Base-by-base conservation (phyloP, 2,113 vertebrate genomes). In the Phylloscopus trochiloides region DNA sequence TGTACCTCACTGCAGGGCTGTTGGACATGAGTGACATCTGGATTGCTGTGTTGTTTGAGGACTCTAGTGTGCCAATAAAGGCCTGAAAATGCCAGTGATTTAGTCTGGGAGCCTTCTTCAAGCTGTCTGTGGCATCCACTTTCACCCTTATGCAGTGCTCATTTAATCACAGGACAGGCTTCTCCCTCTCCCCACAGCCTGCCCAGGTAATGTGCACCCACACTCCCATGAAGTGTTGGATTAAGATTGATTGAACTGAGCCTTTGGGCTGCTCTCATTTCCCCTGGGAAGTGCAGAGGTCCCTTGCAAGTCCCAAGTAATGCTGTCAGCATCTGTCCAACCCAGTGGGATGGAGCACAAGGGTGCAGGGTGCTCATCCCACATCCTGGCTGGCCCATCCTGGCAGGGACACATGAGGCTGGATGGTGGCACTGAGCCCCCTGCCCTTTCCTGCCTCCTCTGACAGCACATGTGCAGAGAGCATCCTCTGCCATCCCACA, bases 401-500 rank as follows among this genome's bases (percentile, higher is more conserved):
- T 66, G 55, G 28, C 59, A 40, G 67, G 70, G 24, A 8, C 26
- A 73, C 9, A 1, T 0, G 13, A 32, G 47, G 45, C 26, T 62
- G 73, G 45, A 14, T 40, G 34, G 10, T 0, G 4, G 15, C 1
- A 32, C 47, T 0, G 21, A 95, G 24, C 24, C 28, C 52, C 25
- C 36, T 50, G 55, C 25, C 16, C 54, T 26, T 36, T 24, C 4
- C 0, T 2, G 5, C 20, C 34, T 72, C 34, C 1, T 2, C 45
- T 73, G 1, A 1, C 17, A 50, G 68, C 32, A 45, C 14, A 43
- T 0, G 0, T 26, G 80, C 6, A 25, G 0, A 0, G 3, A 58
- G 21, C 78, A 48, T 47, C 50, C 68, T 68, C 63, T 81, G 71
- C 75, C 74, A 70, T 29, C 72, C 74, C 15, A 1, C 12, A 62